These are phyloP conservation scores for Herpailurus yagouaroundi DNA, from an alignment of 2,113 vertebrate genomes.

Conservation along the genomic window DNA sequence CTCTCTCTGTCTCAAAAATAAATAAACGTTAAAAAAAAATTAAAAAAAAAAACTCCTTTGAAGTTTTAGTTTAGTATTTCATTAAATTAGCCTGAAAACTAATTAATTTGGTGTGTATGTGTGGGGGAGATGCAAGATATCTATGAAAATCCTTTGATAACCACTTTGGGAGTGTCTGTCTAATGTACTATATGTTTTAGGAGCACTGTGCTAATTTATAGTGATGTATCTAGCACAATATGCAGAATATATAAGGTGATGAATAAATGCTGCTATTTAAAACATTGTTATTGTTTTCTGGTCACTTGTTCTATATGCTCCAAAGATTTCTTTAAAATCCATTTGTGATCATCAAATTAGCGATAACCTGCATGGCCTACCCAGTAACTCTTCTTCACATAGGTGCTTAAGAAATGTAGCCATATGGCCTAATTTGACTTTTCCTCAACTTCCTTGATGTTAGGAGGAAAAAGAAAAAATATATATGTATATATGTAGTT, in stretches of 20 bases:
- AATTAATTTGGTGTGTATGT: not conserved
- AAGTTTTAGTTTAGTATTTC: not conserved
- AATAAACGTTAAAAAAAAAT: no score
- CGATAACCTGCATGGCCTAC: not conserved
- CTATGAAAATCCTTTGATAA: not conserved
- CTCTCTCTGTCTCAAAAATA: no score
- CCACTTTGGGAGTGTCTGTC: not conserved
- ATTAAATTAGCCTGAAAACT: not conserved
- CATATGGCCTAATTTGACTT: not conserved
- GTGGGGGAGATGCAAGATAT: not conserved
- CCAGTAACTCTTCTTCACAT: not conserved
- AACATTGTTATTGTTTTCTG: not conserved
- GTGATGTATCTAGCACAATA: not conserved
- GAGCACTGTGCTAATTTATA: not conserved
- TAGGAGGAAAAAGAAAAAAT: not conserved
- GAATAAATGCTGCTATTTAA: not conserved
- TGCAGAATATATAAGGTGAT: not conserved
- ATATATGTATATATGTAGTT: not conserved
- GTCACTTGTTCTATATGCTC: not conserved
- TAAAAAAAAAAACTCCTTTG: not conserved
- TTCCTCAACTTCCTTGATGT: not conserved
- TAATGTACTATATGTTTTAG: not conserved
- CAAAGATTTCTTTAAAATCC: not conserved
- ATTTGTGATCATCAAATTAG: not conserved
- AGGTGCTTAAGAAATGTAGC: not conserved